Conservation (phyloP, 2,888 invertebrate genomes). For the Phania funesta region DNA sequence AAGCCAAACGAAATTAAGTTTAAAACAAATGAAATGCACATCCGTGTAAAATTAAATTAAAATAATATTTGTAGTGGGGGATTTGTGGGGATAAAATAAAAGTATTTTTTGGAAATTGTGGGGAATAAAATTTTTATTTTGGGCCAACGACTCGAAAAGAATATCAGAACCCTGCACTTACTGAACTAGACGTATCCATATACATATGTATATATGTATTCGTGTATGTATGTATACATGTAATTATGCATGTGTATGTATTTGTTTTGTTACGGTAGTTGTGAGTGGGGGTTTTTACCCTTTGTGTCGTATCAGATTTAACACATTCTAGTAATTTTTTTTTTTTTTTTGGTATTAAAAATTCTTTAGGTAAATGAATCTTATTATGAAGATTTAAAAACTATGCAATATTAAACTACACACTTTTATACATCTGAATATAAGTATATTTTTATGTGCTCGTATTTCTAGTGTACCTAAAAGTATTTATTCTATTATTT, state of each 20-base stretch:
- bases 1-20: too few relatives aligned
- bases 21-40: too few relatives aligned
- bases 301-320: conserved; percentile 47
- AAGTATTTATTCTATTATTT: neutral
- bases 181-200: neutral
- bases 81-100: too few relatives aligned
- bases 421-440: neutral
- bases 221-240: neutral
- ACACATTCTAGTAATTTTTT: conserved; percentile 18
- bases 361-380: conserved; percentile 62
- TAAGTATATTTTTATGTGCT: neutral
- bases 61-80: too few relatives aligned
- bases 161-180: too few relatives aligned
- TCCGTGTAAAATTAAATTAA: too few relatives aligned
- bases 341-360: conserved; percentile 46
- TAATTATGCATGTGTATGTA: neutral
- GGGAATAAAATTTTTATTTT: too few relatives aligned
- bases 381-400: conserved; percentile 54
- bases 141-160: too few relatives aligned
- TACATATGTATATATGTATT: neutral
- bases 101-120: too few relatives aligned
- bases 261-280: neutral
- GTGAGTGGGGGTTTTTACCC: conserved; percentile 18
- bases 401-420: neutral
- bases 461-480: neutral